Evolutionary conservation across 1,140 invertebrate species (phyloP), one percentile per base, ranked within the genome.

Genomic region (Aphaenogaster rudis): DNA sequence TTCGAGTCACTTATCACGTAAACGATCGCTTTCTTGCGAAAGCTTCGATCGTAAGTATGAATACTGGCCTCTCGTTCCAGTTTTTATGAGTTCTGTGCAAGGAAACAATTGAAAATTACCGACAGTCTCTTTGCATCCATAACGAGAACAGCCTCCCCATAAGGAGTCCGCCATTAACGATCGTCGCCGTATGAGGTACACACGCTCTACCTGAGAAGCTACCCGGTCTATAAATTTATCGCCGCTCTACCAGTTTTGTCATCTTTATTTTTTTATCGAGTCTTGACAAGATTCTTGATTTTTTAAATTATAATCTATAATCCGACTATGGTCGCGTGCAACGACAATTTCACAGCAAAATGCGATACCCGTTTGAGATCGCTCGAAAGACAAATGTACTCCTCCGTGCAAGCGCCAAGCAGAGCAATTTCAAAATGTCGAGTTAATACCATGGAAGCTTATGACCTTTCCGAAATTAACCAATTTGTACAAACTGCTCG

Each of bases 221-320:
- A 89, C 86, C 86, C 79, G 90, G 88, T 94, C 92, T 93, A 93
- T 93, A 93, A 94, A 93, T 93, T 93, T 91, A 93, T 92, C 72
- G 88, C 85, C 69, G 48, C 88, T 90, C 90, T 86, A 88, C 92
- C 91, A 93, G 93, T 93, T 94, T 94, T 93, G 92, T 93, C 93
- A 94, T 90, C 88, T 86, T 90, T 91, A 88, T 93, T 28, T 28
- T 28, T 28, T 93, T 93, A 93, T 93, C 91, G 89, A 91, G 36
- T 84, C 88, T 90, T 90, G 90, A 92, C 86, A 80, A 93, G 90
- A 92, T 90, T 93, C 91, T 50, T 33, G 28, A 33, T 13, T 74
- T 52, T 94, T 93, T 85, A 84, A 88, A 28, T 28, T 28, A 28
- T 28, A 28, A 28, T 28, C 88, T 89, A 85, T 84, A 88, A 63